Base-by-base conservation (phyloP, 2,797 vertebrate species). In the Chlorospingus flavigularis region DNA sequence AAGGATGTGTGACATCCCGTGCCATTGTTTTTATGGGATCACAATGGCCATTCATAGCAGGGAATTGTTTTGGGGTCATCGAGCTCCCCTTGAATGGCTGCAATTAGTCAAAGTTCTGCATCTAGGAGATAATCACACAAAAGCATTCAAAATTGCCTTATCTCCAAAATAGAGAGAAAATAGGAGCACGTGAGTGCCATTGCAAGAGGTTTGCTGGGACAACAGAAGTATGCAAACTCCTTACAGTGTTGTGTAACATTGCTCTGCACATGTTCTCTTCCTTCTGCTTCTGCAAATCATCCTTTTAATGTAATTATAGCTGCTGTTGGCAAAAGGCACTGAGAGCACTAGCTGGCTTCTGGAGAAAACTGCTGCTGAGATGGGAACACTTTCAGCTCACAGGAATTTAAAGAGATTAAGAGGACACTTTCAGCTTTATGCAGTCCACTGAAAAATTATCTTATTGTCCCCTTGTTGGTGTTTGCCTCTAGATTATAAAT, bases 281-380 rank as follows among this genome's bases (percentile, higher is more conserved):
- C 88, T 94, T 72, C 85, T 92, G 81, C 61, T 70, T 68, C 90
- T 92, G 74, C 66, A 91, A 96, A 92, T 82, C 88, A 93, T 47
- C 80, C 19, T 76, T 88, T 92, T 88, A 79, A 78, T 91, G 54
- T 88, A 92, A 94, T 92, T 92, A 86, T 73, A 96, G 85, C 76
- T 90, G 30, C 66, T 88, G 25, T 37, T 91, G 91, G 79, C 89
- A 97, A 81, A 88, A 91, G 70, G 26, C 73, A 81, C 62, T 40
- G 82, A 81, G 53, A 94, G 53, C 28, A 61, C 65, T 71, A 75
- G 40, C 47, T 81, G 55, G 75, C 35, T 78, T 94, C 83, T 72
- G 79, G 79, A 90, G 82, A 81, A 92, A 81, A 35, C 76, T 87
- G 72, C 72, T 74, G 68, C 75, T 81, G 43, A 86, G 62, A 53